Percentiles rank a stretch among this genome's conserved stretches.
Evolutionary conservation across 2,888 invertebrate genomes (phyloP).

Genomic region (Nomada lathburiana): DNA sequence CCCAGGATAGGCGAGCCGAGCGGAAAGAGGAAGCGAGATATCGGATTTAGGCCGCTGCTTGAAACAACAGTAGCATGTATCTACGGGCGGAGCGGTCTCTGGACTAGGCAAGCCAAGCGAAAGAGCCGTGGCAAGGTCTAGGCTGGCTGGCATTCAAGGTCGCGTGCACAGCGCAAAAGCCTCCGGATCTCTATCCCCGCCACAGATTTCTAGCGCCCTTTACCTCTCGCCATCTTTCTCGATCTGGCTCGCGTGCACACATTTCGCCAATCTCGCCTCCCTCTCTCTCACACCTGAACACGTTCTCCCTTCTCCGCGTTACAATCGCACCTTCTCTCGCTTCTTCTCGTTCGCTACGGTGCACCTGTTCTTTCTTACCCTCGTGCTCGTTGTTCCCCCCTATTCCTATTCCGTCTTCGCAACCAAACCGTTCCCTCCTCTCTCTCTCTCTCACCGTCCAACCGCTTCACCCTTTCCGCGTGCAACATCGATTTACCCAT

Average conservation of each 20-base stretch:
- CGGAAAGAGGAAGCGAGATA: conserved; percentile 50
- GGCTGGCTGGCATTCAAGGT: conserved; percentile 82
- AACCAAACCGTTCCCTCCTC: not conserved
- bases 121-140: conserved; percentile 80
- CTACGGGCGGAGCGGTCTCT: conserved; percentile 52
- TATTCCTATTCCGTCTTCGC: conserved; percentile 22
- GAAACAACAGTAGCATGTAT: conserved; percentile 61
- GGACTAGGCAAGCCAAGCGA: conserved; percentile 71
- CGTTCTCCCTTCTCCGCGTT: conserved; percentile 32
- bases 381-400: conserved; percentile 6
- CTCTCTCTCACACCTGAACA: not conserved
- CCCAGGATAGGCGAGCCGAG: conserved; percentile 29
- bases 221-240: conserved; percentile 43
- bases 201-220: conserved; percentile 73
- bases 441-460: conserved; percentile 31
- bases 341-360: too few species aligned
- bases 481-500: conserved; percentile 83
- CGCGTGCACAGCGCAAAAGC: conserved; percentile 76
- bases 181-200: conserved; percentile 76
- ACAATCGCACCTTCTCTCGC: conserved; percentile 24
- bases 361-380: conserved; percentile 10
- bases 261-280: conserved; percentile 32
- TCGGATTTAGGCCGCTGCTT: conserved; percentile 61
- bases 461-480: conserved; percentile 55
- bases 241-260: conserved; percentile 15